phyloP scores from a whole-genome alignment of 2,797 vertebrate species.

The Brachyalestes nurse region DNA sequence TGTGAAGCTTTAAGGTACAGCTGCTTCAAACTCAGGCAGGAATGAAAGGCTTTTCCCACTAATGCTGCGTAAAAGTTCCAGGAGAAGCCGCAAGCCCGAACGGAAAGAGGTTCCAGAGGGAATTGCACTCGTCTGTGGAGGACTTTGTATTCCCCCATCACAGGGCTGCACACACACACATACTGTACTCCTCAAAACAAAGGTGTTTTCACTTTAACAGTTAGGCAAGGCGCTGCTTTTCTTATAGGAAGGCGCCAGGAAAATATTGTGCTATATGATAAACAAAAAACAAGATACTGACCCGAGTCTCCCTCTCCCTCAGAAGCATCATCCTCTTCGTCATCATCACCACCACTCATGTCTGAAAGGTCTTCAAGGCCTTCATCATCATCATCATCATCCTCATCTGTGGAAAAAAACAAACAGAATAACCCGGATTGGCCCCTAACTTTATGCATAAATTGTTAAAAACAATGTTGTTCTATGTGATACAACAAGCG shows the following conservation, averaged over 20 bases:
- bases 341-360: conserved; percentile 71
- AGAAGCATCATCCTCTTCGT: conserved; percentile 49
- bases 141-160: conserved; percentile 24
- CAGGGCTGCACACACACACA: conserved; percentile 2
- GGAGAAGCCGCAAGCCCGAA: conserved; percentile 27
- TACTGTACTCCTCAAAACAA: conserved; percentile 33
- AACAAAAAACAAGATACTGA: conserved; percentile 49
- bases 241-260: neutral
- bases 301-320: conserved; percentile 59
- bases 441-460: neutral
- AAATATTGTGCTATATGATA: neutral
- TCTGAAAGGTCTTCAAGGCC: conserved; percentile 73
- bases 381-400: conserved; percentile 66
- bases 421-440: neutral
- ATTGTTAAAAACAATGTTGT: neutral
- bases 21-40: conserved; percentile 28
- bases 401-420: conserved; percentile 54
- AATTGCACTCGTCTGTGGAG: conserved; percentile 26
- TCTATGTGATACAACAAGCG: no score
- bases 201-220: neutral
- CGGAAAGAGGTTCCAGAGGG: conserved; percentile 22
- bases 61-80: conserved; percentile 33
- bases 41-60: conserved; percentile 24
- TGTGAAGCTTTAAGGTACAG: conserved; percentile 26
- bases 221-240: neutral